Conservation (phyloP, 2,113 vertebrate species). For the Upupa epops region DNA sequence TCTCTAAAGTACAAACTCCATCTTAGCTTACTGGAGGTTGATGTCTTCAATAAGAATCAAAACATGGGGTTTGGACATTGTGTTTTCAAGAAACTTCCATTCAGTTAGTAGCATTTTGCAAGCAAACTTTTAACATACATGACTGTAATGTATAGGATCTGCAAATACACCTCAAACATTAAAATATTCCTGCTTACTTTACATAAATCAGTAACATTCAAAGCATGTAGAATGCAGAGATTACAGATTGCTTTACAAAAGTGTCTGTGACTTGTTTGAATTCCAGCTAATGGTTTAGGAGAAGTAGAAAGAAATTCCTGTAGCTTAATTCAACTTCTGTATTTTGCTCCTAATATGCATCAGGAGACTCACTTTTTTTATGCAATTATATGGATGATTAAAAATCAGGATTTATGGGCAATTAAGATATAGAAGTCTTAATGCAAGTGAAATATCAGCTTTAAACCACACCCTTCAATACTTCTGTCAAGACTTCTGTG, state of each 20-base stretch:
- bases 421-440: background rate
- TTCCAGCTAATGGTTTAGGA: background rate
- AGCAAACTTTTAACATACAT: background rate
- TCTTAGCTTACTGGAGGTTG: background rate
- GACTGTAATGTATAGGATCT: background rate
- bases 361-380: background rate
- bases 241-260: background rate
- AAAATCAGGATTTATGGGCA: background rate
- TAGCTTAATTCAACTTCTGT: background rate
- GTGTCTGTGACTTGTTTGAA: background rate
- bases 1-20: background rate
- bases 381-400: background rate
- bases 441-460: background rate
- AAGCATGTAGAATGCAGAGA: background rate
- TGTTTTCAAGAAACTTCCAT: background rate
- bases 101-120: background rate
- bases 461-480: background rate
- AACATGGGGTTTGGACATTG: background rate
- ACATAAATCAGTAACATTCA: background rate
- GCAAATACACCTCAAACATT: background rate
- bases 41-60: background rate
- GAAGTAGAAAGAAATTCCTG: background rate
- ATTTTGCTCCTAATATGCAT: background rate
- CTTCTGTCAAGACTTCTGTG: background rate
- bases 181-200: background rate